These are phyloP conservation scores for Tachystola acroxantha DNA, from an alignment of 2,888 invertebrate genomes.

Conservation along the genomic window DNA sequence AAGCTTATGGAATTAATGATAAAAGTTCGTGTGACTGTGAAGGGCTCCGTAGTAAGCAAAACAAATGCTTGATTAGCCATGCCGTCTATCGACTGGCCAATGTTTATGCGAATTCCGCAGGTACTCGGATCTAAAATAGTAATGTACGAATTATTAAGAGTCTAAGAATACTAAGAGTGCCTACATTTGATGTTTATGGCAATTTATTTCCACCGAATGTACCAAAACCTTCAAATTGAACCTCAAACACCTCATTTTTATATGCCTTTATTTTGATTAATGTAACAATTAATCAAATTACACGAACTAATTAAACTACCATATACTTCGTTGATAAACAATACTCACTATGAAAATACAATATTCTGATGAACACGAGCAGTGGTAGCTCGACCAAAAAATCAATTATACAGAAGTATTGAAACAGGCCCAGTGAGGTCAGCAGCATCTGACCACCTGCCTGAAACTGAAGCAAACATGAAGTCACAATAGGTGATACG, in stretches of 20 bases:
- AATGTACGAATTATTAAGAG: no score
- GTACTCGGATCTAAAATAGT: slow-evolving; percentile 40
- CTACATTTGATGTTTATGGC: no score
- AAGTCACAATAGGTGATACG: no score
- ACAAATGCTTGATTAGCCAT: slow-evolving; percentile 53
- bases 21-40: slow-evolving; percentile 47
- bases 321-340: no score
- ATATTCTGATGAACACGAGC: slow-evolving; percentile 45
- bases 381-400: slow-evolving; percentile 46
- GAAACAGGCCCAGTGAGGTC: slow-evolving; percentile 38
- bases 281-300: no score
- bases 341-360: slow-evolving; percentile 61
- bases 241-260: no score
- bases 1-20: slow-evolving; percentile 43
- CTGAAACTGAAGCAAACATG: slow-evolving; percentile 41
- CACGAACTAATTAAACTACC: no score
- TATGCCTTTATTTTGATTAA: no score
- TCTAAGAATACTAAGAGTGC: no score
- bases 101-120: slow-evolving; percentile 45
- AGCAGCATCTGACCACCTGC: slow-evolving; percentile 40
- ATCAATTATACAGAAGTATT: slow-evolving; percentile 56
- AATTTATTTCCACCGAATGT: no score
- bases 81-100: slow-evolving; percentile 45
- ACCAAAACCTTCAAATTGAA: no score
- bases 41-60: slow-evolving; percentile 32